These are phyloP conservation scores for Aphidius ervi DNA, from an alignment of 1,140 invertebrate genomes.

Conservation along the genomic window DNA sequence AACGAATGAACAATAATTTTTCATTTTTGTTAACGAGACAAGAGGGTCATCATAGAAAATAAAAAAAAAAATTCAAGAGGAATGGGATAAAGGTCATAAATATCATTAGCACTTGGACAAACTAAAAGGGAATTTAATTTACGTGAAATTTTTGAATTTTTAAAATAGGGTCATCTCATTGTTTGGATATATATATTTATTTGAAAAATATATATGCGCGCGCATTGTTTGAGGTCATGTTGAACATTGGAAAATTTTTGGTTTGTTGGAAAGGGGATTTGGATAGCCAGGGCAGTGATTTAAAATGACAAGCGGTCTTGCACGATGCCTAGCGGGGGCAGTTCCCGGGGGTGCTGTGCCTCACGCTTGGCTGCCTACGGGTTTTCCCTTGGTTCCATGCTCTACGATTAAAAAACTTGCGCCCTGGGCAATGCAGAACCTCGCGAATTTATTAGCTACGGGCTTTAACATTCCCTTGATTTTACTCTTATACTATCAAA, in stretches of 20 bases:
- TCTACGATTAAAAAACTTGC: conserved; percentile 38
- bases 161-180: too few species aligned
- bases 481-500: conserved; percentile 16
- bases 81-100: conserved; percentile 14
- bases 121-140: conserved; percentile 32
- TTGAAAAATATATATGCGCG: too few species aligned
- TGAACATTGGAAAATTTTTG: too few species aligned
- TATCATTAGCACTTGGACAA: conserved; percentile 21
- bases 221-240: too few species aligned
- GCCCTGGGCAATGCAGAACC: conserved; percentile 37
- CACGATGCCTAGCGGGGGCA: conserved; percentile 20
- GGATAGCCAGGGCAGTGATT: conserved; percentile 38
- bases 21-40: too few species aligned
- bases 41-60: too few species aligned
- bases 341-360: conserved; percentile 44
- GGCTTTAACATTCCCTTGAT: conserved; percentile 22
- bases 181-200: too few species aligned
- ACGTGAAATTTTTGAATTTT: conserved; percentile 16
- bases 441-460: conserved; percentile 42
- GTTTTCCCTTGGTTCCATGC: conserved; percentile 23
- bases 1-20: too few species aligned
- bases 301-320: conserved; percentile 43
- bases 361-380: conserved; percentile 33
- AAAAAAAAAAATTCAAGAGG: too few species aligned
- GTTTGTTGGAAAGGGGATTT: conserved; percentile 1